Base-by-base conservation (phyloP, 1,140 invertebrate species). In the Olivierus martensii region DNA sequence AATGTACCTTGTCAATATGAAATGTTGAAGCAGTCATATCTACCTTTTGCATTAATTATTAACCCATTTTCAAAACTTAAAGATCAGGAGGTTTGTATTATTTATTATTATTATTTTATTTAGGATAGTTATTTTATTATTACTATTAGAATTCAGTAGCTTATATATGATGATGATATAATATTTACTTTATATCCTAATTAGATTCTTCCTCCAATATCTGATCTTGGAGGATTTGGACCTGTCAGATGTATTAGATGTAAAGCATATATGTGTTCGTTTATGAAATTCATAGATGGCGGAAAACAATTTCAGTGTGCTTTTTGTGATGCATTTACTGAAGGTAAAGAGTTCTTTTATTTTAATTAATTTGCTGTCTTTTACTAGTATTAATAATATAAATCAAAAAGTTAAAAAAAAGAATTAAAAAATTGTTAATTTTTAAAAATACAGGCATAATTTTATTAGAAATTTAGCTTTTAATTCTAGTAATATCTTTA, bases 251-350 rank as follows among this genome's bases (percentile, higher is more conserved):
- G 96, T 69, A 80, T 84, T 56, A 77, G 96, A 46, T 99, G 96
- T 71, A 99, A 99, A 73, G 94, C 94, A 0, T 99, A 99, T 68
- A 98, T 99, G 85, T 93, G 86, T 67, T 91, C 95, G 2, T 90
- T 83, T 63, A 99, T 99, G 94, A 86, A 92, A 67, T 99, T 99
- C 67, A 81, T 97, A 48, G 96, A 99, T 73, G 92, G 92, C 1
- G 96, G 95, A 1, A 73, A 92, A 58, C 77, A 89, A 58, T 99
- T 98, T 69, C 87, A 92, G 62, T 99, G 95, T 72, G 77, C 86
- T 50, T 91, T 98, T 68, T 99, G 95, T 72, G 91, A 89, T 73
- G 88, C 87, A 38, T 83, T 82, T 10, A 95, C 91, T n/a, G 90
- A 96, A 76, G 87, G 86, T 88, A 61, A 51, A 18, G 28, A 46